Evolutionary conservation across 92 coral and sea anemone species (phyloP), one percentile per base, ranked within the genome.

Genomic region (Parazoanthus swiftii): DNA sequence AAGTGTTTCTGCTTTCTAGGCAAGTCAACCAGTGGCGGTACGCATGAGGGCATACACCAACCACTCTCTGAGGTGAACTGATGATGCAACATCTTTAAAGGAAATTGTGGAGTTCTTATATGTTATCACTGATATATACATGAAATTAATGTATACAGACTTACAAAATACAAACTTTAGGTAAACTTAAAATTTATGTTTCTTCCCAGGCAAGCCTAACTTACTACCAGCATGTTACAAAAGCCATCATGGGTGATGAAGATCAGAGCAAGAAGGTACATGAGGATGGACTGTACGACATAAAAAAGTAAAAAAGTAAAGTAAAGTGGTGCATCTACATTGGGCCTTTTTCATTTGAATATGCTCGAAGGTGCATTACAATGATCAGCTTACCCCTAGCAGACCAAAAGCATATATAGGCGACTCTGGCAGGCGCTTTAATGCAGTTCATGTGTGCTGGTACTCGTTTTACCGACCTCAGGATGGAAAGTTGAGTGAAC

Each of bases 221-320:
- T 54, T 95, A 95, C 88, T 95, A 93, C 88, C 94, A 95, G 73
- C 93, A 90, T 38, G 90, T 93, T 67, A 95, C 98, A 25, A 93
- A 93, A 43, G 83, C 96, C 13, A 85, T 91, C 13, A 90, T 95
- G 71, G 98, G 98, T 36, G 93, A 95, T 9, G 91, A 90, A 72
- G 98, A 93, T 3, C 92, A 86, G 73, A 91, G 93, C 68, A 78
- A 90, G 79, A 93, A 88, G 90, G 98, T 94, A 90, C 11, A 48
- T 10, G 18, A 29, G 33, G 33, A 29, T 29, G 33, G 33, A 35
- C 33, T 18, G 0, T 63, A 63, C 20, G 70, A 20, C 70, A 63
- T 29, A 29, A 29, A 29, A 29, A 29, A 29, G 33, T 29, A 29
- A 29, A 29, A 29, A 29, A 29, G 33, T 29, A 29, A 29, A 29